These are phyloP conservation scores for Cantharis rufa DNA, from an alignment of 2,888 invertebrate species.

Conservation along the genomic window DNA sequence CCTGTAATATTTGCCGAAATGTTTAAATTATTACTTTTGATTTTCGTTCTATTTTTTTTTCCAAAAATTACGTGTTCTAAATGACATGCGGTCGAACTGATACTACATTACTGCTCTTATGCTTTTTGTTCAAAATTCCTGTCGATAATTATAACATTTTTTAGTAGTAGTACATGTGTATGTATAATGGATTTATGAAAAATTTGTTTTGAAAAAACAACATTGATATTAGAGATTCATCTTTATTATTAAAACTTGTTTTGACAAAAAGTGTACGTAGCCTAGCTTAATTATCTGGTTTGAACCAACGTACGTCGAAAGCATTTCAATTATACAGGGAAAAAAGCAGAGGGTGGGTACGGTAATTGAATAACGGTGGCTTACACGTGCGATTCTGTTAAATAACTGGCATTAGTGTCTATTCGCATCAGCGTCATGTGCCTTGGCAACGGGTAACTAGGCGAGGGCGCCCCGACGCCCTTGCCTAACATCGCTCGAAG, in stretches of 20 bases:
- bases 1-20: neutral
- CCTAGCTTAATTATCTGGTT: conserved; percentile 16
- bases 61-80: neutral
- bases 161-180: no score
- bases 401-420: conserved; percentile 41
- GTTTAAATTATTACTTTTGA: no score
- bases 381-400: conserved; percentile 38
- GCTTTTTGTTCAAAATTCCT: neutral
- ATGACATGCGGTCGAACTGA: no score
- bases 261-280: conserved; percentile 1
- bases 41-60: neutral
- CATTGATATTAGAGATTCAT: neutral
- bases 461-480: conserved; percentile 29
- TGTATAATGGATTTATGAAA: neutral
- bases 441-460: conserved; percentile 36
- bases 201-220: neutral
- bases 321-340: conserved; percentile 24
- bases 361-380: conserved; percentile 32
- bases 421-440: conserved; percentile 38
- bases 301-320: conserved; percentile 1
- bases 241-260: neutral
- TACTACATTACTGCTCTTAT: neutral
- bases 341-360: conserved; percentile 15
- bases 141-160: no score
- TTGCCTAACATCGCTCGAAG: neutral